These are phyloP conservation scores for Typhlichthys subterraneus DNA, from an alignment of 2,797 vertebrate species.

Conservation along the genomic window DNA sequence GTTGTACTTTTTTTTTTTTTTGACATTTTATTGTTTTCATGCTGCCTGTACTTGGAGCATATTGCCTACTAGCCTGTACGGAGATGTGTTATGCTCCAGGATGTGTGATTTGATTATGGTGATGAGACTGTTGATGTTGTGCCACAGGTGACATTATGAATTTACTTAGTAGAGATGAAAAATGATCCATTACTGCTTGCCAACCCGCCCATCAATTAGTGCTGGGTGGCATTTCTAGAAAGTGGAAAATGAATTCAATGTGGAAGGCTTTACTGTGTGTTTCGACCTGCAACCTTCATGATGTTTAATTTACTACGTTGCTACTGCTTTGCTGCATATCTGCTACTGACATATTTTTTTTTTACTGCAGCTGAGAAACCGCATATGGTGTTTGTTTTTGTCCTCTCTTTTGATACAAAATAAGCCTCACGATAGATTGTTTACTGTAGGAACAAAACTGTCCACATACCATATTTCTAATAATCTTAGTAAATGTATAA, in stretches of 20 bases:
- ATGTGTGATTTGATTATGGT: not conserved
- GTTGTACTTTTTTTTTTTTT: no score
- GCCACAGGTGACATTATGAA: not conserved
- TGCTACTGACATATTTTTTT: not conserved
- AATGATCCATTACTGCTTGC: not conserved
- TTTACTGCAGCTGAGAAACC: no score
- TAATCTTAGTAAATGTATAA: no score
- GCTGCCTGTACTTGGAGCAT: no score
- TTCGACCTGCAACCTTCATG: not conserved
- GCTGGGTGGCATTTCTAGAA: not conserved
- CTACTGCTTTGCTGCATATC: no score
- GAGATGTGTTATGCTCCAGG: not conserved
- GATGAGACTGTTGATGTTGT: not conserved
- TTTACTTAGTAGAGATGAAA: not conserved
- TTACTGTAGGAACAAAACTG: no score
- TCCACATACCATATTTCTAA: no score
- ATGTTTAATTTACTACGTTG: slow-evolving; percentile 1
- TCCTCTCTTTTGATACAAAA: not conserved
- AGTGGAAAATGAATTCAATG: not conserved
- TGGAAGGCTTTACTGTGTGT: not conserved
- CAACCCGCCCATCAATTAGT: not conserved
- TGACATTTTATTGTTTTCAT: no score
- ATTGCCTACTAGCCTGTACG: not conserved
- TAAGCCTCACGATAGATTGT: no score
- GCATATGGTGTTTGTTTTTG: no score